Conservation (phyloP, 2,888 invertebrate genomes). For the Drosophila demipolita region DNA sequence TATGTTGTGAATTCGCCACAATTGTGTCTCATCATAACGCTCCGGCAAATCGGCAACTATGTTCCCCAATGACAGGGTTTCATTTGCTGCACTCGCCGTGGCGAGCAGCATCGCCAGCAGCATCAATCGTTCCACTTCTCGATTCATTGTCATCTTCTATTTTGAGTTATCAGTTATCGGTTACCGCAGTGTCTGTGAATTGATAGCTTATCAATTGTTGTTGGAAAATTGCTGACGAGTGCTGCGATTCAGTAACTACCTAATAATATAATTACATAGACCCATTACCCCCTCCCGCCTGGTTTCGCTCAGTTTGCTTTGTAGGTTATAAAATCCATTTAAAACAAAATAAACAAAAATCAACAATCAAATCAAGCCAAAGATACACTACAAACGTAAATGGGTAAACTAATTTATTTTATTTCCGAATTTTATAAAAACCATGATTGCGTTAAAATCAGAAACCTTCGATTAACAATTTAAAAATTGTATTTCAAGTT, state of each 20-base stretch:
- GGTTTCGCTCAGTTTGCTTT: slow-evolving; percentile 3
- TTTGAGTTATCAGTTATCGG: slow-evolving; percentile 10
- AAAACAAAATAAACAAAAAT: neutral
- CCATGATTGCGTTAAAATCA: neutral
- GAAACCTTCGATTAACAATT: neutral
- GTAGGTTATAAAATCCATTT: slow-evolving; percentile 6
- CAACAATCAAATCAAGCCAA: neutral
- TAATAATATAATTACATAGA: neutral
- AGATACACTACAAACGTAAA: neutral
- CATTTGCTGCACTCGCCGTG: slow-evolving; percentile 11
- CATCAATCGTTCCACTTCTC: slow-evolving; percentile 8
- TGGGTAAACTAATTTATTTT: neutral
- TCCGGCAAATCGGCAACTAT: slow-evolving; percentile 69
- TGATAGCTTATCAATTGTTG: slow-evolving; percentile 28
- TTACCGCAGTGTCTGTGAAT: slow-evolving; percentile 14
- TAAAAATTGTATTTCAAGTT: neutral
- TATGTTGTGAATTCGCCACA: slow-evolving; percentile 83
- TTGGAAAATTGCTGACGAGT: neutral
- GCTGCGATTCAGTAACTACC: slow-evolving; percentile 24
- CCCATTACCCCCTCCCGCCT: too few relatives aligned
- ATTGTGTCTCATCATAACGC: slow-evolving; percentile 80
- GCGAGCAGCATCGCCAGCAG: slow-evolving; percentile 31
- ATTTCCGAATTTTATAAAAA: neutral
- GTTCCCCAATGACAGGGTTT: slow-evolving; percentile 3
- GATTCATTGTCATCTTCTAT: slow-evolving; percentile 11